These are phyloP conservation scores for Naja naja DNA, from an alignment of 2,113 vertebrate species.

Conservation along the genomic window DNA sequence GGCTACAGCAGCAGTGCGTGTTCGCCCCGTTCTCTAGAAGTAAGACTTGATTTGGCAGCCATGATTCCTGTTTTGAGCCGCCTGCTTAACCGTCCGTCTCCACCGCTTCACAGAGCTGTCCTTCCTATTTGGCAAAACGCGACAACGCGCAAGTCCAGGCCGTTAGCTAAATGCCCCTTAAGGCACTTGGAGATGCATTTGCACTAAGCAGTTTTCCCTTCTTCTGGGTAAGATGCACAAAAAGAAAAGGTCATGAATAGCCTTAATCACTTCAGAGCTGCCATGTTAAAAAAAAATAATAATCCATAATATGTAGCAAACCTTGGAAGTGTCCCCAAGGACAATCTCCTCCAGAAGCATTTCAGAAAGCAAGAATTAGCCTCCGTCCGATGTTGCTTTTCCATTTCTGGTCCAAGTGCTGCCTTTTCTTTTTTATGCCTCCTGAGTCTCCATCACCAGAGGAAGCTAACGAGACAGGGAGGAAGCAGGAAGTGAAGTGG, in stretches of 20 bases:
- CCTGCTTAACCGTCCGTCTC: background rate
- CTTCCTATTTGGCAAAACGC: constrained; percentile 57
- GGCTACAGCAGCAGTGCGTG: background rate
- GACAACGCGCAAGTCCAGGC: constrained; percentile 51
- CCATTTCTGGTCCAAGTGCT: constrained; percentile 48
- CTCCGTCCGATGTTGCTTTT: constrained; percentile 33
- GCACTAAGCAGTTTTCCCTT: constrained; percentile 36
- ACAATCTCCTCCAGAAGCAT: constrained; percentile 52
- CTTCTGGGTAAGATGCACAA: constrained; percentile 19
- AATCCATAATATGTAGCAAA: constrained; percentile 45
- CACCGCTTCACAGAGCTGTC: constrained; percentile 30
- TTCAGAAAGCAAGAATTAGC: constrained; percentile 52
- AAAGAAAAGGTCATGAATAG: constrained; percentile 46
- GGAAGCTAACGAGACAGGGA: constrained; percentile 32
- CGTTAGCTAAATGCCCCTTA: constrained; percentile 45
- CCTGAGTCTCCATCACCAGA: constrained; percentile 47
- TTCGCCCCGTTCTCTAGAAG: background rate
- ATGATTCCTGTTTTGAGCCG: constrained; percentile 18
- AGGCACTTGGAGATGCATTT: constrained; percentile 48
- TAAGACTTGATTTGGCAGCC: constrained; percentile 25
- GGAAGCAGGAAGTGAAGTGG: constrained; percentile 53
- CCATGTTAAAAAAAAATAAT: constrained; percentile 36
- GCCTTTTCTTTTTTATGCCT: constrained; percentile 35
- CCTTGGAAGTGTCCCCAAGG: constrained; percentile 41
- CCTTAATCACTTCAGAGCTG: constrained; percentile 52